Evolutionary conservation across 2,797 vertebrate species (phyloP).

Genomic region (Poecilia gillii): DNA sequence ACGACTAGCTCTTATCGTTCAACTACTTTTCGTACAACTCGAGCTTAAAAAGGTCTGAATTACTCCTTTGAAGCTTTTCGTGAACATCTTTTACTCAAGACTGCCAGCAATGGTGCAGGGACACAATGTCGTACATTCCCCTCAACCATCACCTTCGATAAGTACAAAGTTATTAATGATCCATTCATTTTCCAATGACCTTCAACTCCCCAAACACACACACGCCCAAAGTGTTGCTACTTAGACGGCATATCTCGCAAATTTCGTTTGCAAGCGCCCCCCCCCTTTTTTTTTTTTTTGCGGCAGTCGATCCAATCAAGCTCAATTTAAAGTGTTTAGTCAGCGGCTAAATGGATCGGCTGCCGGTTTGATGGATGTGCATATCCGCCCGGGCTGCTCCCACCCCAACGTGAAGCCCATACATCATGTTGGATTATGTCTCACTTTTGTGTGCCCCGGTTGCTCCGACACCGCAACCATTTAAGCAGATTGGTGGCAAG

Average conservation of each 20-base stretch:
- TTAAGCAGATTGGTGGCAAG: constrained; percentile 76
- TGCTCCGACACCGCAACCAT: constrained; percentile 56
- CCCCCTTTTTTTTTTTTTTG: constrained; percentile 27
- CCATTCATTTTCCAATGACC: constrained; percentile 36
- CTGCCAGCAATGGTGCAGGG: not conserved
- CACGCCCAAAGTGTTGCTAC: constrained; percentile 23
- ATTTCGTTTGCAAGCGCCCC: constrained; percentile 64
- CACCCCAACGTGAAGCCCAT: constrained; percentile 78
- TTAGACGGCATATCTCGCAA: constrained; percentile 56
- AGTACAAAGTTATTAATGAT: not conserved
- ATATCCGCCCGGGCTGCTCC: constrained; percentile 70
- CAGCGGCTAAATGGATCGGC: constrained; percentile 79
- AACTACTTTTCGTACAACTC: not conserved
- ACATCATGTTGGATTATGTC: constrained; percentile 88
- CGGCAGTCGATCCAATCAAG: constrained; percentile 79
- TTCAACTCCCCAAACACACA: constrained; percentile 55
- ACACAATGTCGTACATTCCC: not conserved
- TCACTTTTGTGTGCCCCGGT: constrained; percentile 52
- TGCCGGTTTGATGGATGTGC: constrained; percentile 82
- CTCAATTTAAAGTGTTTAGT: constrained; percentile 75
- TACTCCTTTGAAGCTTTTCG: not conserved
- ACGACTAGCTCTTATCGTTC: not conserved
- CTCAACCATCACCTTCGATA: not conserved
- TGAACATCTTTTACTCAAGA: not conserved
- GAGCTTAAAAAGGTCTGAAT: not conserved